These are phyloP conservation scores for Oryzias dopingdopingensis DNA, from an alignment of 2,797 vertebrate genomes.

Conservation along the genomic window DNA sequence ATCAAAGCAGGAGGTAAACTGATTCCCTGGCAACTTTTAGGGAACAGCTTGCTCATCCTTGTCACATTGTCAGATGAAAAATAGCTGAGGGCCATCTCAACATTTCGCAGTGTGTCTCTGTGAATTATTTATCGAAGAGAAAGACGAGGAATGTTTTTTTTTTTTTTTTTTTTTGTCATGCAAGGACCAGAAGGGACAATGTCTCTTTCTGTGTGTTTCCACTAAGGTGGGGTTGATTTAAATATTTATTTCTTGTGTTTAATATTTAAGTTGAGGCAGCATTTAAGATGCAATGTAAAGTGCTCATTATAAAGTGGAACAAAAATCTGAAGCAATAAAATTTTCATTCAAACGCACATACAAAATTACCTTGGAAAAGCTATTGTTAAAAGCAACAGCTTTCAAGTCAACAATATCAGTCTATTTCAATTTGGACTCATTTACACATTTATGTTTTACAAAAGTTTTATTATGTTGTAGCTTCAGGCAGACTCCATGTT, in stretches of 20 bases:
- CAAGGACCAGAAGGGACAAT: slow-evolving; percentile 36
- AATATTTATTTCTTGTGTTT: slow-evolving; percentile 38
- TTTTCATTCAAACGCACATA: slow-evolving; percentile 3
- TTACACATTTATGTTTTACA: no score
- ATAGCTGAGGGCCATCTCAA: slow-evolving; percentile 54
- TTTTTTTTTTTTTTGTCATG: slow-evolving; percentile 38
- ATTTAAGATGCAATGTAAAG: slow-evolving; percentile 16
- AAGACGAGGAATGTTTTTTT: slow-evolving; percentile 32
- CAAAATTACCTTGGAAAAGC: slow-evolving; percentile 2
- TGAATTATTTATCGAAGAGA: slow-evolving; percentile 73
- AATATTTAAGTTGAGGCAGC: slow-evolving; percentile 8
- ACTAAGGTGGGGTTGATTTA: slow-evolving; percentile 21
- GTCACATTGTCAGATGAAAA: slow-evolving; percentile 59
- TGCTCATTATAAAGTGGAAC: background rate
- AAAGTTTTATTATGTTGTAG: no score
- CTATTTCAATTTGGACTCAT: background rate
- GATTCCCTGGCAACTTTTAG: slow-evolving; percentile 57
- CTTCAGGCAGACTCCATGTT: no score
- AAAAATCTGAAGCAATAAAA: background rate
- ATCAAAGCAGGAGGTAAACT: slow-evolving; percentile 34
- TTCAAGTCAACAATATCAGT: background rate
- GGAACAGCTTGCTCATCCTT: slow-evolving; percentile 66
- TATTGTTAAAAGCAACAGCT: slow-evolving; percentile 7
- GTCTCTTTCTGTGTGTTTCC: slow-evolving; percentile 35
- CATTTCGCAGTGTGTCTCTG: slow-evolving; percentile 52